Evolutionary conservation across 2,888 invertebrate genomes (phyloP).

Genomic region (Gasteruption jaculator): DNA sequence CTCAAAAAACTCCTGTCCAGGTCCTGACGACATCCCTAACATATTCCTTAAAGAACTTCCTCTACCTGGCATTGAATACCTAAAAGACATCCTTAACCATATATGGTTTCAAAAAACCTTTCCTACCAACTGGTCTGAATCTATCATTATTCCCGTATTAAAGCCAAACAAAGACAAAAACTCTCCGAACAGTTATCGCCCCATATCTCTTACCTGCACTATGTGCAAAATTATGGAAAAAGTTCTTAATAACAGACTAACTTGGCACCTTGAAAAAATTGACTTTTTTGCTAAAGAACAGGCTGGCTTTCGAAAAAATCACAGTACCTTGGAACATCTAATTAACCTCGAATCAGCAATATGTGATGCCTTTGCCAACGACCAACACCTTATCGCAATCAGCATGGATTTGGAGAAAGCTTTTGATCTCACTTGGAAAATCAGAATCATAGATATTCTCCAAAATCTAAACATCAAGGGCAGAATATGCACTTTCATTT

Average conservation of each 20-base stretch:
- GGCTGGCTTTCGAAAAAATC: constrained; percentile 15
- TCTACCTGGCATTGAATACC: constrained; percentile 2
- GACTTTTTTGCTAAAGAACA: constrained; percentile 9
- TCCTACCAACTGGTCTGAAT: constrained; percentile 11
- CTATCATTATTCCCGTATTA: constrained; percentile 12
- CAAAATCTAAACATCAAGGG: not conserved
- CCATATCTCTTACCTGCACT: constrained; percentile 14
- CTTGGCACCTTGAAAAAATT: constrained; percentile 11
- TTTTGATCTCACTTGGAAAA: constrained; percentile 12
- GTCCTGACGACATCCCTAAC: constrained; percentile 12
- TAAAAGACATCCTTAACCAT: constrained; percentile 7
- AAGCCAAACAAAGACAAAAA: constrained; percentile 14
- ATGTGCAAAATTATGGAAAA: constrained; percentile 13
- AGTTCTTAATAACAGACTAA: constrained; percentile 12
- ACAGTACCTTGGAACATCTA: constrained; percentile 15
- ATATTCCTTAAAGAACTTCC: constrained; percentile 10
- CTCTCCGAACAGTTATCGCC: constrained; percentile 13
- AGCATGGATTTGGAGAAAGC: constrained; percentile 19
- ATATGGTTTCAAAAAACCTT: constrained; percentile 13
- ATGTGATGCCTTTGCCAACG: constrained; percentile 13
- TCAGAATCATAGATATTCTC: constrained; percentile 8
- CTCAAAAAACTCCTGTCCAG: constrained; percentile 10
- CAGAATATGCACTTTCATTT: constrained; percentile 6
- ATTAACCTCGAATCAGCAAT: constrained; percentile 11
- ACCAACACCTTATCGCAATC: constrained; percentile 15